Evolutionary conservation across 2,797 vertebrate species (phyloP), one percentile per base, ranked within the genome.

Genomic region (Alectoris magna): DNA sequence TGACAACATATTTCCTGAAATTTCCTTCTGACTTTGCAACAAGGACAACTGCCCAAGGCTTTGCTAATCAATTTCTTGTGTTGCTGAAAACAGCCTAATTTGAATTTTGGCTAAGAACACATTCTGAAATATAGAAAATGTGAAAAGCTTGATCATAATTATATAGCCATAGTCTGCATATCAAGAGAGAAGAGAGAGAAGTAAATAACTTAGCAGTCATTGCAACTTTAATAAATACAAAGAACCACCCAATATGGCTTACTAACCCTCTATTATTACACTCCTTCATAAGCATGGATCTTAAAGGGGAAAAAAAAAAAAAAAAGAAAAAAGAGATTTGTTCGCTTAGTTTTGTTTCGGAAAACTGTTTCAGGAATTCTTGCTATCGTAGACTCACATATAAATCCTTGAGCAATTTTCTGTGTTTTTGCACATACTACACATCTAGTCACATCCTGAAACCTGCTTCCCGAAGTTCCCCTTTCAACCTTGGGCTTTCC

Each of bases 11-110:
- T 76, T 58, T 88, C 74, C 77, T 82, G 84, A 94, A 59, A 49
- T 48, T 46, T 75, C 34, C 34, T 74, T 87, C 72, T 94, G 87
- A 79, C 90, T 94, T 92, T 87, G 59, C 31, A 69, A 62, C 77
- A 94, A 91, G 95, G 88, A 89, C 84, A 91, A 63, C 48, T 66
- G 91, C 84, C 92, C 79, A 56, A 68, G 78, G 87, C 86, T 82
- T 43, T 63, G 14, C 26, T 49, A 76, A 70, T 84, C 82, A 83
- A 67, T 87, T 90, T 70, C 31, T 90, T 55, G 39, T 58, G 78
- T 48, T 69, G 38, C 41, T 83, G 85, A 69, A 91, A 88, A 70
- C 58, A 69, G 44, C 0, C 0, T 15, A 43, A 86, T 62, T 94
- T 75, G 55, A 84, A 44, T 89, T 82, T 62, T 75, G 46, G 83